Evolutionary conservation across 2,888 invertebrate genomes (phyloP), one percentile per base, ranked within the genome.

Genomic region (Mythimna vitellina): DNA sequence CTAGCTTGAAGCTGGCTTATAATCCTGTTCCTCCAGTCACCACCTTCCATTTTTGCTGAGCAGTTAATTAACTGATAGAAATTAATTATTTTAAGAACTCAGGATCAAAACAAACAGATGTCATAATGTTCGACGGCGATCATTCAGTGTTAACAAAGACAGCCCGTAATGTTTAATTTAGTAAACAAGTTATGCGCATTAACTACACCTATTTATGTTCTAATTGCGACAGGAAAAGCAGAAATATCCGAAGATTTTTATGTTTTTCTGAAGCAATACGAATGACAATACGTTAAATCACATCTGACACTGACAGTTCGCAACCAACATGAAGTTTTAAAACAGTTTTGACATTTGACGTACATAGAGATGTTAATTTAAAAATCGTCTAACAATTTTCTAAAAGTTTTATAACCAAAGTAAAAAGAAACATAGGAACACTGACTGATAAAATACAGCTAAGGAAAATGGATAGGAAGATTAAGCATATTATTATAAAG

Each of bases 11-110:
- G 92, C 89, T 98, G 97, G 87, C 94, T 95, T 86, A 98, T 95
- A 89, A 98, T 97, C 88, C 96, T 96, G 87, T 97, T 97, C 90
- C 98, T 97, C 98, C 98, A 98, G 76, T 94, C 93, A 73, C 93
- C 91, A 86, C 93, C 91, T 91, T 96, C 96, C 96, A 96, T 96
- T 90, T 90, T 95, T 80, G 57, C 71, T 78, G 78, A 74, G 84
- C 76, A 84, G 80, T 80, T 84, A 80, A 73, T 80, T 78, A 79
- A 86, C 72, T 80, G 77, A 83, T 84, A 69, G 61, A 90, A 91
- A 90, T 83, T 85, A 86, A 86, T 85, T 88, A 87, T 65, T 85
- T 78, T 70, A 84, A 70, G 73, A 88, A 87, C 83, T 86, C 85
- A 81, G 79, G 82, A 93, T 90, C 93, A 94, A 93, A 95, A 95